Evolutionary conservation across 2,888 invertebrate genomes (phyloP).

Genomic region (Beris chalybata): DNA sequence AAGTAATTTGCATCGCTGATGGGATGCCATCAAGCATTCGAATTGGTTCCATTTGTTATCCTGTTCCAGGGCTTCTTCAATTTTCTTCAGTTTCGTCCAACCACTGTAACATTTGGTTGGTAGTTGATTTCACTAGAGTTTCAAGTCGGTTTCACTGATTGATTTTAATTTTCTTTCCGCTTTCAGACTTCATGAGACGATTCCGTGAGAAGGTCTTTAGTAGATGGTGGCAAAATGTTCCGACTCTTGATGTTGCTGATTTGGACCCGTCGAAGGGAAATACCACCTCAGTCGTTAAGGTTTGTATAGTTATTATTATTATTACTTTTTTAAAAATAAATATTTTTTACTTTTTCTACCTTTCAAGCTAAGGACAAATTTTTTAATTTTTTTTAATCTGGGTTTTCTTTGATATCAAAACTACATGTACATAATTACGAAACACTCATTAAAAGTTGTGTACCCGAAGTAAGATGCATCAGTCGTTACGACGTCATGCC

Average conservation of each 20-base stretch:
- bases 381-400: background rate
- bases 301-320: constrained; percentile 35
- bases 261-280: constrained; percentile 49
- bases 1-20: constrained; percentile 28
- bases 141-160: constrained; percentile 19
- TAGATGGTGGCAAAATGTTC: constrained; percentile 33
- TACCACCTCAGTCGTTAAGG: constrained; percentile 55
- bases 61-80: background rate
- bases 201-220: constrained; percentile 49
- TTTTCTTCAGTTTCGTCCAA: background rate
- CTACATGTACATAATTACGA: too few relatives aligned
- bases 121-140: constrained; percentile 1
- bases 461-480: too few relatives aligned
- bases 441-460: too few relatives aligned
- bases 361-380: background rate
- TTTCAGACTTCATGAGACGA: constrained; percentile 51
- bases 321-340: background rate
- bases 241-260: constrained; percentile 32
- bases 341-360: too few relatives aligned
- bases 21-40: constrained; percentile 22
- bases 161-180: constrained; percentile 21
- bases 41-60: constrained; percentile 25
- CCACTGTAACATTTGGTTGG: constrained; percentile 29
- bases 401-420: background rate
- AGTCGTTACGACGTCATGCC: too few relatives aligned